Conservation (phyloP, 92 coral and sea anemone species). For the Virgularia gustaviana region DNA sequence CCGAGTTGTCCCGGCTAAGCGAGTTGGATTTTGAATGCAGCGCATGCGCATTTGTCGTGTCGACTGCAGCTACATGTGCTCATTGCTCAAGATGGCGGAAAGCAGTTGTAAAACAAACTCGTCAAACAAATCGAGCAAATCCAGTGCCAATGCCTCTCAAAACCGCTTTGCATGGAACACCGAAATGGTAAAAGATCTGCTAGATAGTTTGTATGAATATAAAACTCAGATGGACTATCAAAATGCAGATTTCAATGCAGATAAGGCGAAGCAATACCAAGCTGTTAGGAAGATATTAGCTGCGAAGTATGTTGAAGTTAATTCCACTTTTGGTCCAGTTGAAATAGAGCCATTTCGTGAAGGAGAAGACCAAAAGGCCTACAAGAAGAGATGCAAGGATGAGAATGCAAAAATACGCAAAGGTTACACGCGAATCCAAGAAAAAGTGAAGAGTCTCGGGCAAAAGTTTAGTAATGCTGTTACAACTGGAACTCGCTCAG, state of each 20-base stretch:
- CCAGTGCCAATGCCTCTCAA: no score
- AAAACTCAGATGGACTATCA: constrained; percentile 17
- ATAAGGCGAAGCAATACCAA: constrained; percentile 8
- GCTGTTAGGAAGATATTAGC: constrained; percentile 1
- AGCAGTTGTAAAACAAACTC: no score
- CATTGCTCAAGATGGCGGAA: no score
- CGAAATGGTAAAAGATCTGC: constrained; percentile 1
- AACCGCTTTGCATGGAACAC: constrained; percentile 7
- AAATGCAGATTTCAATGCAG: constrained; percentile 15
- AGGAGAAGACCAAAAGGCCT: neutral
- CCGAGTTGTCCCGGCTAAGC: no score
- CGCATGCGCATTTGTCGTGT: no score
- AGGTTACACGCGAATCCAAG: constrained; percentile 3
- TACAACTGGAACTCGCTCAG: neutral
- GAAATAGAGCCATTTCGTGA: constrained; percentile 5
- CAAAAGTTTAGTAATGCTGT: constrained; percentile 6
- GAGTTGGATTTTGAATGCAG: no score
- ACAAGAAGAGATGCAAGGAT: neutral
- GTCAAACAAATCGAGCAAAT: no score
- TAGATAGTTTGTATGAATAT: constrained; percentile 2
- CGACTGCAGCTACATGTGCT: no score
- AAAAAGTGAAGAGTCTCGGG: constrained; percentile 1
- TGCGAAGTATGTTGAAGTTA: neutral
- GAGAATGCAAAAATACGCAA: neutral
- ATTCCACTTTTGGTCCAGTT: neutral